Evolutionary conservation across 2,113 vertebrate genomes (phyloP).

Genomic region (Thinocorus orbignyianus): DNA sequence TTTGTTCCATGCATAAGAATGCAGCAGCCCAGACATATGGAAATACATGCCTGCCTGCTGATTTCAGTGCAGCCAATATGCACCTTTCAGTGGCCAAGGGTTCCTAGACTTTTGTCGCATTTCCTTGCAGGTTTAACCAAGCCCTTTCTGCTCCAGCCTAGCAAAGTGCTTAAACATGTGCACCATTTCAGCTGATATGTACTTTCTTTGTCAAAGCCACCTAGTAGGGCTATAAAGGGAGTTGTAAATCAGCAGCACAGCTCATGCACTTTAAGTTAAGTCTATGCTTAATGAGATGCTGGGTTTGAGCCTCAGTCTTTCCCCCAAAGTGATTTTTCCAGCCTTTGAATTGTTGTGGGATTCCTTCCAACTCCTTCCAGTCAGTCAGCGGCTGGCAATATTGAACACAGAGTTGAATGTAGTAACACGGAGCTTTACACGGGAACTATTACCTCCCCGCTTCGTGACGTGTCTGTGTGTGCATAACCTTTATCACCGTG

Average conservation of each 20-base stretch:
- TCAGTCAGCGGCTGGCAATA: slow-evolving; percentile 21
- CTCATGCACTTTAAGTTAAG: not conserved
- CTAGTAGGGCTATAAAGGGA: slow-evolving; percentile 27
- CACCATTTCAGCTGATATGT: not conserved
- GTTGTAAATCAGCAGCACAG: slow-evolving; percentile 23
- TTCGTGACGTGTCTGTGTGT: not conserved
- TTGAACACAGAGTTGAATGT: not conserved
- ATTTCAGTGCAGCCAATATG: not conserved
- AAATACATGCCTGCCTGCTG: not conserved
- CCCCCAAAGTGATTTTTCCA: slow-evolving; percentile 47
- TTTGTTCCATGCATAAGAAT: not conserved
- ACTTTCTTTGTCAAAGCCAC: slow-evolving; percentile 20
- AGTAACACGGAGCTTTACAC: not conserved
- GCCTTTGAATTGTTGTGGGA: not conserved
- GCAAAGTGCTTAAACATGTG: not conserved
- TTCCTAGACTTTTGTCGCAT: not conserved
- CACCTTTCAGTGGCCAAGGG: not conserved
- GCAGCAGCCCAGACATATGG: not conserved
- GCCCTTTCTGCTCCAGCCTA: not conserved
- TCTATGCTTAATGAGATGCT: slow-evolving; percentile 34
- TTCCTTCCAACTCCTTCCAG: slow-evolving; percentile 45
- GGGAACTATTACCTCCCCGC: not conserved
- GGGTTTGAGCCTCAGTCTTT: slow-evolving; percentile 31
- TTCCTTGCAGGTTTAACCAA: not conserved
- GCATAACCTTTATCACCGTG: not conserved